Conservation (phyloP, 1,140 invertebrate genomes). For the Dendroctonus valens region DNA sequence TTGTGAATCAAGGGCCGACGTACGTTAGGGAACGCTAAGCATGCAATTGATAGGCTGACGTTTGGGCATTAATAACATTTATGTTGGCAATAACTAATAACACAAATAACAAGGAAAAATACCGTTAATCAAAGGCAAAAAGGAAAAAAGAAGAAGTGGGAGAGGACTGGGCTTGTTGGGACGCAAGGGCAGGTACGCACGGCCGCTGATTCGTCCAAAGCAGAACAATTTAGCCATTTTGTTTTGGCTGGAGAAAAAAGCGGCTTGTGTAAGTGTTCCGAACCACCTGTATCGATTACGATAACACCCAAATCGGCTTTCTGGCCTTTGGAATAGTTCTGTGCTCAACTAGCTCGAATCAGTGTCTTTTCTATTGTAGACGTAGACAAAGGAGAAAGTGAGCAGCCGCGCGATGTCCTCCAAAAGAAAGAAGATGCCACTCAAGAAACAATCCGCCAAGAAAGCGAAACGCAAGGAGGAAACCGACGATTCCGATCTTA, state of each 20-base stretch:
- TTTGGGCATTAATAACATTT: constrained; percentile 28
- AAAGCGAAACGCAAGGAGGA: constrained; percentile 54
- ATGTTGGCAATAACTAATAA: constrained; percentile 21
- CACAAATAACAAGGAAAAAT: constrained; percentile 14
- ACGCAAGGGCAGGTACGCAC: constrained; percentile 27
- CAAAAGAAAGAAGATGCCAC: constrained; percentile 48
- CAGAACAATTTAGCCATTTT: constrained; percentile 21
- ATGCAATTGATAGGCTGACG: constrained; percentile 10
- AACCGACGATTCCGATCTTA: constrained; percentile 56
- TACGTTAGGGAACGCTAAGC: constrained; percentile 7
- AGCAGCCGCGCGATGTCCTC: constrained; percentile 34
- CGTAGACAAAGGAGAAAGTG: too few species aligned
- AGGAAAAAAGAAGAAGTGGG: constrained; percentile 20
- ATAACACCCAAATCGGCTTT: background rate
- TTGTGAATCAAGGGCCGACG: constrained; percentile 4
- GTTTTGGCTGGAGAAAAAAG: constrained; percentile 3
- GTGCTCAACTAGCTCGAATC: background rate
- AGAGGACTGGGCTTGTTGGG: constrained; percentile 17
- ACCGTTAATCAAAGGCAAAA: constrained; percentile 17
- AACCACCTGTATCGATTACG: constrained; percentile 1
- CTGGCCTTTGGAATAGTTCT: background rate
- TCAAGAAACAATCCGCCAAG: constrained; percentile 46
- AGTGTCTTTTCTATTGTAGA: background rate
- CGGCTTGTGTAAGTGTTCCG: background rate
- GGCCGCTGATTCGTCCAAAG: constrained; percentile 13